These are phyloP conservation scores for Trichogramma evanescens DNA, from an alignment of 2,888 invertebrate species.

Conservation along the genomic window DNA sequence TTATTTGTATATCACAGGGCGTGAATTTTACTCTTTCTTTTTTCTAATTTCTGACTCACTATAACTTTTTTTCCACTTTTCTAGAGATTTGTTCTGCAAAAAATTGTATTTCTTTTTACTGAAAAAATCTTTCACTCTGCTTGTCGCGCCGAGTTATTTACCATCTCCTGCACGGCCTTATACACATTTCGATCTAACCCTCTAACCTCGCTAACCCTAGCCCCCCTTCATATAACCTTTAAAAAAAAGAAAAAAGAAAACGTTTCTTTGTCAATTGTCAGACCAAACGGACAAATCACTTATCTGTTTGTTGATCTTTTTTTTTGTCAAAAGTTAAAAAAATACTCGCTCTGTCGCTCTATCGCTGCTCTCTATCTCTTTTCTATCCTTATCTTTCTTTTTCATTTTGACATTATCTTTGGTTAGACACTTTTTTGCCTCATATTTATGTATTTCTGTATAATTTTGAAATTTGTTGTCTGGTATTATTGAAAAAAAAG, in stretches of 20 bases:
- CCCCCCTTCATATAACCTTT: conserved; percentile 16
- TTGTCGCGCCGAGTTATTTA: conserved; percentile 22
- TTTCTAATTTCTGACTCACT: conserved; percentile 18
- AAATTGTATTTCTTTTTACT: conserved; percentile 11
- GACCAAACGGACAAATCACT: too few species aligned
- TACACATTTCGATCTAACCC: conserved; percentile 28
- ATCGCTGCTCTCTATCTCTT: not conserved
- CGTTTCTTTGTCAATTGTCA: too few species aligned
- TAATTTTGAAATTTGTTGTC: not conserved
- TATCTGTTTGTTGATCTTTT: too few species aligned
- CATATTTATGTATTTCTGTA: not conserved
- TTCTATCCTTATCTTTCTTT: conserved; percentile 9
- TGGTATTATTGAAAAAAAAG: not conserved
- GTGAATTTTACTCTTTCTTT: conserved; percentile 12
- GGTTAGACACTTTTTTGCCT: not conserved
- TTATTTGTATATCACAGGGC: conserved; percentile 19
- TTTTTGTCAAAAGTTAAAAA: too few species aligned
- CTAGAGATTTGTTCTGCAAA: conserved; percentile 20
- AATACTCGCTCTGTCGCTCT: too few species aligned
- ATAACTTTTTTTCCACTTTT: conserved; percentile 13
- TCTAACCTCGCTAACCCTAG: conserved; percentile 37
- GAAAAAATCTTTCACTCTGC: conserved; percentile 16
- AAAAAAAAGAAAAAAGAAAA: too few species aligned
- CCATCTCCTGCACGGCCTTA: conserved; percentile 37
- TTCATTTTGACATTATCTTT: conserved; percentile 16